Base-by-base conservation (phyloP, 2,797 vertebrate genomes). In the Microctenopoma lineatum region DNA sequence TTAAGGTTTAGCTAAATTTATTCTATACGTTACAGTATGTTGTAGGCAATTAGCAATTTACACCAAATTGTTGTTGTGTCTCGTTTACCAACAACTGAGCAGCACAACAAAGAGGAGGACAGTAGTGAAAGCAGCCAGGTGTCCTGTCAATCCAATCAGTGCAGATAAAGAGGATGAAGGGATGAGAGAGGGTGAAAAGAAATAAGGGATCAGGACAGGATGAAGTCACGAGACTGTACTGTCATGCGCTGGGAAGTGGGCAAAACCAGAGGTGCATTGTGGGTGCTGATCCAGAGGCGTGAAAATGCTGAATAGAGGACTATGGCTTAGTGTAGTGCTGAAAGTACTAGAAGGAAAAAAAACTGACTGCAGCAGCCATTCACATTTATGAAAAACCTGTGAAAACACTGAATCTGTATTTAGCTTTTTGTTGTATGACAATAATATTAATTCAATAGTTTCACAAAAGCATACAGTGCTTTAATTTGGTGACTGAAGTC, bases 91-190 rank as follows among this genome's bases (percentile, higher is more conserved):
- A 32, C 29, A 32, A 32, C 29, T 32, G 63, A 1, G 8, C 21
- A 26, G 8, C 25, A 15, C 5, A 39, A 10, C 26, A 26, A 58
- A 45, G 25, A 54, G 53, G 0, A 18, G 50, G 26, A 38, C 0
- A 6, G 29, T 0, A 48, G 70, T 0, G 60, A 75, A 62, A 41
- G 59, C 55, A 56, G 73, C 64, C 69, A 67, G 70, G 58, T 59
- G 66, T 59, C 62, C 57, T 7, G 16, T 64, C 59, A 86, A 87
- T 87, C 81, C 77, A 56, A 77, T 87, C 63, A 86, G 82, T 14
- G 66, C 44, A 64, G 55, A 73, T 61, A 70, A 84, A 80, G 70
- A 85, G 67, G 75, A 83, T 73, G 70, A 72, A 70, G 46, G 67
- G 73, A 84, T 79, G 45, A 84, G 58, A 46, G 26, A 34, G 14